phyloP scores from a whole-genome alignment of 2,888 invertebrate genomes.

The Diplolepis rosae region DNA sequence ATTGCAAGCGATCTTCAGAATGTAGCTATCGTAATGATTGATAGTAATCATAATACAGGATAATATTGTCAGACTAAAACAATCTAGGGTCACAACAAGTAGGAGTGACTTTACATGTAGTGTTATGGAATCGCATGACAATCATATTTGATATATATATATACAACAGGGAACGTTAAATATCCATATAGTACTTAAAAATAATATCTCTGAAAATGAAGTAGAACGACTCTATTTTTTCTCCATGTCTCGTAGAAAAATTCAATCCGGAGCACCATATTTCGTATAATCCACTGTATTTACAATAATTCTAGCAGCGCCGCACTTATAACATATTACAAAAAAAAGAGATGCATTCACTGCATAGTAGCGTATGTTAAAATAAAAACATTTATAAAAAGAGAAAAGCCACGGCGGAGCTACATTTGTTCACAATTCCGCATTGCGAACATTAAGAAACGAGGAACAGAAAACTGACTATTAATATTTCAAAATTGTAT shows the following conservation, averaged over 20 bases:
- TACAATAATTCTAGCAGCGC: slow-evolving; percentile 51
- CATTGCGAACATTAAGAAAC: slow-evolving; percentile 61
- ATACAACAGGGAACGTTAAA: slow-evolving; percentile 61
- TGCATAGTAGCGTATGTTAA: not conserved
- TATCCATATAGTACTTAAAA: slow-evolving; percentile 57
- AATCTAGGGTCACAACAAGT: slow-evolving; percentile 57
- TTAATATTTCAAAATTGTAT: slow-evolving; percentile 70
- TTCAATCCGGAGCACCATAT: slow-evolving; percentile 65
- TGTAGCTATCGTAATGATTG: slow-evolving; percentile 70
- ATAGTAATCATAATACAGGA: slow-evolving; percentile 66
- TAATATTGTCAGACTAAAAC: slow-evolving; percentile 67
- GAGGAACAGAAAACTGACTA: slow-evolving; percentile 73
- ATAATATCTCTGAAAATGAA: slow-evolving; percentile 56
- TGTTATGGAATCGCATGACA: slow-evolving; percentile 59
- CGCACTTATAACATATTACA: not conserved
- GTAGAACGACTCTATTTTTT: slow-evolving; percentile 60
- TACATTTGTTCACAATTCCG: slow-evolving; percentile 51
- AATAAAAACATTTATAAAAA: not conserved
- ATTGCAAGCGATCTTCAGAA: slow-evolving; percentile 72
- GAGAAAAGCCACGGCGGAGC: slow-evolving; percentile 9
- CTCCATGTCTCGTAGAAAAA: slow-evolving; percentile 57
- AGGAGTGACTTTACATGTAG: slow-evolving; percentile 44
- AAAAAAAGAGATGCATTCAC: not conserved
- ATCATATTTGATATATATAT: slow-evolving; percentile 59
- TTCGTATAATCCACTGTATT: slow-evolving; percentile 55